Evolutionary conservation across 2,797 vertebrate species (phyloP).

Genomic region (Characodon lateralis): DNA sequence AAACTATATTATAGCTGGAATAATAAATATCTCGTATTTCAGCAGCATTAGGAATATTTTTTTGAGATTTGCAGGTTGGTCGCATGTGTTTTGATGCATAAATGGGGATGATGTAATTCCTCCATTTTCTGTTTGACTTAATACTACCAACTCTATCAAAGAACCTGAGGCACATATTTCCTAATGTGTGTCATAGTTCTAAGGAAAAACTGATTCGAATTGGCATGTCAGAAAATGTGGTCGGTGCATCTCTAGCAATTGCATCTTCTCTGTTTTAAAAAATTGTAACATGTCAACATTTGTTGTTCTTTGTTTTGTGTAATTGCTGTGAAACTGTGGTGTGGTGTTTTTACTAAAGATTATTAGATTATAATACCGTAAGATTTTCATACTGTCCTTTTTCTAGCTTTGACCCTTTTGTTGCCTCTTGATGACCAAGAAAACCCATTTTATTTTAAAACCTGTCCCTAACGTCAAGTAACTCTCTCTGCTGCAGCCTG

Average conservation of each 20-base stretch:
- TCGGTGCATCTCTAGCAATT: no score
- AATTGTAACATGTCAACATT: no score
- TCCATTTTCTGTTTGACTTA: background rate
- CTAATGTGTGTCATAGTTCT: no score
- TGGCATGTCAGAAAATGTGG: no score
- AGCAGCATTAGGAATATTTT: background rate
- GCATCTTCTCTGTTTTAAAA: no score
- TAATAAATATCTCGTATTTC: background rate
- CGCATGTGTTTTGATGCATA: background rate
- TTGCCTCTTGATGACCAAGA: conserved; percentile 2
- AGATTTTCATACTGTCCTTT: background rate
- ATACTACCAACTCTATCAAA: background rate
- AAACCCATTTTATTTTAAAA: background rate
- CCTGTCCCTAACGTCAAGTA: conserved; percentile 27
- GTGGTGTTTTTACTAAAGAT: no score
- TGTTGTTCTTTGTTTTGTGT: no score
- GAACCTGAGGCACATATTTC: background rate
- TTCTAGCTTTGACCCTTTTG: background rate
- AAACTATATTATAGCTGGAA: no score
- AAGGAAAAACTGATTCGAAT: no score
- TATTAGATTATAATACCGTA: no score
- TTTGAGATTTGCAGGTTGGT: background rate
- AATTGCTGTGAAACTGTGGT: no score
- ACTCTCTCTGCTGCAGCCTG: conserved; percentile 26
- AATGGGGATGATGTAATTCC: background rate